Base-by-base conservation (phyloP, 2,113 vertebrate genomes). In the Podiceps cristatus region DNA sequence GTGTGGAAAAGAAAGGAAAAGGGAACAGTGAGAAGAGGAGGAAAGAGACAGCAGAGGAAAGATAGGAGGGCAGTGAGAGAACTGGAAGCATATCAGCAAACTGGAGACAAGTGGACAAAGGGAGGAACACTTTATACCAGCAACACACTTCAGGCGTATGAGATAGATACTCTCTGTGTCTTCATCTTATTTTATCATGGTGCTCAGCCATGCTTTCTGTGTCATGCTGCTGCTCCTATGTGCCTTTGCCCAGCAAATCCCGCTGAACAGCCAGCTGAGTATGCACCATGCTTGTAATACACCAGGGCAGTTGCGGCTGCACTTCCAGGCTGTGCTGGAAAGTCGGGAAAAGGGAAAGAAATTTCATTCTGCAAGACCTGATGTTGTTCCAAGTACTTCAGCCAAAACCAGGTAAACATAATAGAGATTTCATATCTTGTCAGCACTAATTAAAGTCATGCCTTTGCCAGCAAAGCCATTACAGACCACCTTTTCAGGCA, bases 381-480 rank as follows among this genome's bases (percentile, higher is more conserved):
- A 56, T 66, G 13, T 33, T 64, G 29, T 81, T 89, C 77, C 87
- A 91, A 91, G 11, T 52, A 35, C 40, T 64, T 72, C 20, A 88
- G 80, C 24, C 44, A 85, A 90, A 88, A 88, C 53, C 15, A 86
- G 82, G 62, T 83, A 90, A 89, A 35, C 16, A 66, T 87, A 72
- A 74, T 45, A 56, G 56, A 33, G 64, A 60, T 87, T 89, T 94
- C 72, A 79, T 92, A 79, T 79, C 87, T 88, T 83, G 79, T 94
- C 87, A 85, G 50, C 28, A 28, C 33, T 87, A 93, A 91, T 91
- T 88, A 87, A 88, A 87, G 16, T 78, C 14, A 72, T 14, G 24
- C n/a, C 15, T 81, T 86, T 93, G 90, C 80, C 95, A 96, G 80
- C 23, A 85, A 88, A 91, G 52, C 40, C 66, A 85, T 91, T 93